Conservation (phyloP, 2,888 invertebrate species). For the Rutpela maculata region DNA sequence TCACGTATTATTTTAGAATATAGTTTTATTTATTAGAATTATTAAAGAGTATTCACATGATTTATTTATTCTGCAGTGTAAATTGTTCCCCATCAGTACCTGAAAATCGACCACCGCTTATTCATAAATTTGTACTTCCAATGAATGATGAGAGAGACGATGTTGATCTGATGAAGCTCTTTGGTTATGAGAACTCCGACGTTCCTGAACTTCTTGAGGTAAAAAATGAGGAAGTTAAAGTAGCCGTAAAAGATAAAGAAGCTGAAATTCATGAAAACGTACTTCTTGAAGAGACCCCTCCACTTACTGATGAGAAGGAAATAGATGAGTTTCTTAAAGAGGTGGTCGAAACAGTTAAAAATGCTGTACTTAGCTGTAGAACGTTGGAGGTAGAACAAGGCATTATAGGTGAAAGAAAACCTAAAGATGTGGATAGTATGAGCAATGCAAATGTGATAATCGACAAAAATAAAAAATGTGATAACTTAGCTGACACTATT, state of each 20-base stretch:
- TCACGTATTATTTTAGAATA: too few relatives aligned
- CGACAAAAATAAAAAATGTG: constrained; percentile 52
- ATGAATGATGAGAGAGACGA: constrained; percentile 37
- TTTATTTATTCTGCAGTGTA: constrained; percentile 22
- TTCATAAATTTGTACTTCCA: constrained; percentile 16
- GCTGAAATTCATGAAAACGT: not conserved
- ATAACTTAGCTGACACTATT: constrained; percentile 53
- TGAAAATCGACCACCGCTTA: constrained; percentile 15
- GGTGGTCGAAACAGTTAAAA: constrained; percentile 60
- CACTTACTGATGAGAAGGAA: constrained; percentile 39
- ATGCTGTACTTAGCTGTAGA: constrained; percentile 56
- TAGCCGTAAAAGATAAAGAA: not conserved
- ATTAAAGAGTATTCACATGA: not conserved
- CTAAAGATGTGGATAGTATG: constrained; percentile 16
- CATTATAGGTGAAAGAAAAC: constrained; percentile 33
- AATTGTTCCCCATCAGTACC: constrained; percentile 33
- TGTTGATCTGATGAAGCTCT: constrained; percentile 28
- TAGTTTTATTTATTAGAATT: too few relatives aligned
- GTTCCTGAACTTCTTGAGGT: not conserved
- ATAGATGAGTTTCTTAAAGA: constrained; percentile 60
- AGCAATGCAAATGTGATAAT: constrained; percentile 55
- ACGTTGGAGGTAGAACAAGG: constrained; percentile 49
- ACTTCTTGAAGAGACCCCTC: not conserved
- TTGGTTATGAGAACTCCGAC: not conserved
- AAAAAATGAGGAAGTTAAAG: not conserved